Conservation (phyloP, 1,140 invertebrate species). For the fruit fly (Drosophila melanogaster) region DNA sequence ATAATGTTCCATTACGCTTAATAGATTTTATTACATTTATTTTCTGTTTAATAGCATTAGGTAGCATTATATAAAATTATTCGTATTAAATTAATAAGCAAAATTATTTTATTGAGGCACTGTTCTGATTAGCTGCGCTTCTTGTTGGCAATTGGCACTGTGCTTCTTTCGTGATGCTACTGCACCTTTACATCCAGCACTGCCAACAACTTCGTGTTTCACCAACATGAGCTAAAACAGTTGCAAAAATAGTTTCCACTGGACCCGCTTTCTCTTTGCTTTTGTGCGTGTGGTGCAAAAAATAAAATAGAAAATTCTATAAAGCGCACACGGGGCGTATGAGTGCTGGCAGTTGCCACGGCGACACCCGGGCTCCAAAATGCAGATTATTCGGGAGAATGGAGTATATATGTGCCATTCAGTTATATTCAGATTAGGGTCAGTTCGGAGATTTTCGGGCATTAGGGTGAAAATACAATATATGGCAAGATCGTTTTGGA, state of each 20-base stretch:
- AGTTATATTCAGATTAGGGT: slow-evolving; percentile 4
- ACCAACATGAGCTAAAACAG: slow-evolving; percentile 42
- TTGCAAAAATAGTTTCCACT: slow-evolving; percentile 45
- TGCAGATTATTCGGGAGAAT: slow-evolving; percentile 36
- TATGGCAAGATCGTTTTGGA: background rate
- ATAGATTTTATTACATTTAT: background rate
- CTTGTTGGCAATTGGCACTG: slow-evolving; percentile 47
- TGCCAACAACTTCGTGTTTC: slow-evolving; percentile 5
- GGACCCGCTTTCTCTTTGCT: background rate
- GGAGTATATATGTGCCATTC: background rate
- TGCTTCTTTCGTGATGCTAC: slow-evolving; percentile 41
- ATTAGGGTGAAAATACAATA: background rate
- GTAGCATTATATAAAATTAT: too few species aligned
- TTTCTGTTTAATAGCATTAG: background rate
- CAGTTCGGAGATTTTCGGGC: background rate
- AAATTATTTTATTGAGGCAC: too few species aligned
- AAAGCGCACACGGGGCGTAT: slow-evolving; percentile 49
- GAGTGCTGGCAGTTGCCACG: slow-evolving; percentile 45
- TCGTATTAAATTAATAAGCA: too few species aligned
- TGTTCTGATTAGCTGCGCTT: slow-evolving; percentile 14
- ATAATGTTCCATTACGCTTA: slow-evolving; percentile 1
- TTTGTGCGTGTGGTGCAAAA: slow-evolving; percentile 29
- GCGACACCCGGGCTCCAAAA: slow-evolving; percentile 16
- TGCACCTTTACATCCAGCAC: background rate
- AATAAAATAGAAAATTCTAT: slow-evolving; percentile 60